phyloP scores from a whole-genome alignment of 1,140 invertebrate genomes.

The Rhagoletis zephyria region DNA sequence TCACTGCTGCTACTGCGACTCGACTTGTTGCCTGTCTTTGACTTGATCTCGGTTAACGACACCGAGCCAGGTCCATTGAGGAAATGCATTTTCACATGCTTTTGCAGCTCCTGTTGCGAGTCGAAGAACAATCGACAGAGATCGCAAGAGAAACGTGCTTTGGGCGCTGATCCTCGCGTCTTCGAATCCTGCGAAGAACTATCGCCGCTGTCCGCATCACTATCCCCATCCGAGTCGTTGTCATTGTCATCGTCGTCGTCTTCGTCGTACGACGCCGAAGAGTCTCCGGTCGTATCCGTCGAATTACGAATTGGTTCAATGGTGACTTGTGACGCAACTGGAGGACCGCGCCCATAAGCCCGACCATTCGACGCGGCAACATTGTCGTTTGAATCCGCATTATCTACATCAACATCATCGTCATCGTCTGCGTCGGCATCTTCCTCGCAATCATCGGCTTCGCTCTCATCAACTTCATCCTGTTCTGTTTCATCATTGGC shows the following conservation, averaged over 20 bases:
- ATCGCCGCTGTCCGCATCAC: slow-evolving; percentile 60
- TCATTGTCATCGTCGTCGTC: slow-evolving; percentile 55
- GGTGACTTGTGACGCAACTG: slow-evolving; percentile 29
- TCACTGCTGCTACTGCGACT: slow-evolving; percentile 56
- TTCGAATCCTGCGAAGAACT: slow-evolving; percentile 53
- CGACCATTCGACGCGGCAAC: slow-evolving; percentile 58
- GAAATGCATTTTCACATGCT: slow-evolving; percentile 72
- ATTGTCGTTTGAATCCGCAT: slow-evolving; percentile 61
- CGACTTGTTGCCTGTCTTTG: slow-evolving; percentile 46
- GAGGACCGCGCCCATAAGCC: slow-evolving; percentile 58
- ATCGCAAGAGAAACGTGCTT: slow-evolving; percentile 70
- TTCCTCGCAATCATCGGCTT: slow-evolving; percentile 56
- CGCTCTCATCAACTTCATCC: slow-evolving; percentile 59
- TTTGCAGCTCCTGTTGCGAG: slow-evolving; percentile 69
- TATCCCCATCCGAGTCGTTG: slow-evolving; percentile 55
- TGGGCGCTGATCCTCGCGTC: slow-evolving; percentile 35
- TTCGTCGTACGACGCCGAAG: slow-evolving; percentile 54
- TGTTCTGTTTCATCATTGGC: not conserved
- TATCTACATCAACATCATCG: slow-evolving; percentile 54
- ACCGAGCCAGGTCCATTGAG: slow-evolving; percentile 66
- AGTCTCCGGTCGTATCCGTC: slow-evolving; percentile 13
- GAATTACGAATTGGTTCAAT: slow-evolving; percentile 16
- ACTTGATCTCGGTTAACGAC: slow-evolving; percentile 56
- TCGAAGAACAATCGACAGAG: slow-evolving; percentile 72
- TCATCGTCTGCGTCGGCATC: slow-evolving; percentile 58